Conservation (phyloP, 2,888 invertebrate genomes). For the Ochropleura leucogaster region DNA sequence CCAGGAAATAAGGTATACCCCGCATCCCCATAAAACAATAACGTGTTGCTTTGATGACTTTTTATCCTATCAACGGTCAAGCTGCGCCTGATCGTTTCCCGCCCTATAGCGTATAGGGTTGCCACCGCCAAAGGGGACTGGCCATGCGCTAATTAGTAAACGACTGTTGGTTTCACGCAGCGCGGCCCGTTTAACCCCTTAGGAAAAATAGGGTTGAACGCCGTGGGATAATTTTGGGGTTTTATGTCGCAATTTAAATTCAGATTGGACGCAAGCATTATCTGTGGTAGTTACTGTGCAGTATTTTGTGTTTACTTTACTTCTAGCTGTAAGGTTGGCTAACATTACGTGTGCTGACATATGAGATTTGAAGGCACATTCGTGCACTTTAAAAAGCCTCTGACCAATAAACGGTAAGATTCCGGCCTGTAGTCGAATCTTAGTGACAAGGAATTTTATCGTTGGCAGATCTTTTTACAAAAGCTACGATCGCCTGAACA, state of each 20-base stretch:
- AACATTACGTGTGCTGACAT: no score
- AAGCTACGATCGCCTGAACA: background rate
- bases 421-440: background rate
- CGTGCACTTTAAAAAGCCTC: background rate
- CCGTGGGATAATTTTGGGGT: slow-evolving; percentile 30
- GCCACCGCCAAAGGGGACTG: slow-evolving; percentile 45
- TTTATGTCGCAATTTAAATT: slow-evolving; percentile 12
- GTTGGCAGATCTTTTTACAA: background rate
- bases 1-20: background rate
- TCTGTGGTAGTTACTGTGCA: background rate
- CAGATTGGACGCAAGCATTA: background rate
- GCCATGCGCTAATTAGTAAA: slow-evolving; percentile 54
- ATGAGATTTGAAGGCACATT: no score
- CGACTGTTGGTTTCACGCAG: slow-evolving; percentile 56
- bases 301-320: background rate
- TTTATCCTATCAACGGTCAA: slow-evolving; percentile 50
- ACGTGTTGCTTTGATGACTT: slow-evolving; percentile 25
- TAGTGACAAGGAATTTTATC: background rate
- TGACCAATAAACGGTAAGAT: background rate
- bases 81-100: slow-evolving; percentile 30
- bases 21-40: slow-evolving; percentile 13
- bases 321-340: no score
- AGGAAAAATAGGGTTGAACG: slow-evolving; percentile 39
- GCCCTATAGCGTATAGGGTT: slow-evolving; percentile 47
- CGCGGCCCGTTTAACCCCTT: slow-evolving; percentile 45